Base-by-base conservation (phyloP, 2,797 vertebrate genomes). In the Distichodus sexfasciatus region DNA sequence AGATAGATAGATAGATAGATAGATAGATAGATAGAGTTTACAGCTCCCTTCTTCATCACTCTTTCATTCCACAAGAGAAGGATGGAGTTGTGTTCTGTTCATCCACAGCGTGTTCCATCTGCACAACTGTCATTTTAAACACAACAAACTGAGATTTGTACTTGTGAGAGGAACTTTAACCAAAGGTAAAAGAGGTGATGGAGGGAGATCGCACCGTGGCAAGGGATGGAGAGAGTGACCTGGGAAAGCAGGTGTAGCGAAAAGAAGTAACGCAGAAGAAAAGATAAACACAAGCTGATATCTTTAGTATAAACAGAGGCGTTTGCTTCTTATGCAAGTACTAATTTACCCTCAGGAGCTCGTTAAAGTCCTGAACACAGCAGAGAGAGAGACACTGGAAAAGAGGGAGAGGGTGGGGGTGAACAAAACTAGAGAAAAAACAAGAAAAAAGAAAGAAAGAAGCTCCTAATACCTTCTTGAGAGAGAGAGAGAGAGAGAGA, bases 341-440 rank as follows among this genome's bases (percentile, higher is more conserved):
- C 82, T 87, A 91, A 91, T 86, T 84, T 80, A 83, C 87, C 86
- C 82, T 74, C 68, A 72, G 85, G 86, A 92, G 82, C 88, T 92
- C 87, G 92, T 93, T 88, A 91, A 86, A 90, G 85, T 86, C 85
- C 85, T 85, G 77, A 80, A 85, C 23, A 61, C 80, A 81, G 77
- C 78, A 87, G 81, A 86, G 88, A 88, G 79, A 59, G 81, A 83
- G 82, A 80, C n/a, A n/a, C n/a, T n/a, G n/a, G n/a, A n/a, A n/a
- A n/a, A n/a, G n/a, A n/a, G n/a, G n/a, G n/a, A n/a, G n/a, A n/a
- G n/a, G n/a, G n/a, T n/a, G n/a, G n/a, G n/a, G n/a, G n/a, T n/a
- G n/a, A n/a, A n/a, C n/a, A n/a, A n/a, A n/a, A n/a, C n/a, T n/a
- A n/a, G n/a, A n/a, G n/a, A n/a, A n/a, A n/a, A n/a, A n/a, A n/a